phyloP scores from a whole-genome alignment of 2,797 vertebrate species.

The Hipposideros larvatus region DNA sequence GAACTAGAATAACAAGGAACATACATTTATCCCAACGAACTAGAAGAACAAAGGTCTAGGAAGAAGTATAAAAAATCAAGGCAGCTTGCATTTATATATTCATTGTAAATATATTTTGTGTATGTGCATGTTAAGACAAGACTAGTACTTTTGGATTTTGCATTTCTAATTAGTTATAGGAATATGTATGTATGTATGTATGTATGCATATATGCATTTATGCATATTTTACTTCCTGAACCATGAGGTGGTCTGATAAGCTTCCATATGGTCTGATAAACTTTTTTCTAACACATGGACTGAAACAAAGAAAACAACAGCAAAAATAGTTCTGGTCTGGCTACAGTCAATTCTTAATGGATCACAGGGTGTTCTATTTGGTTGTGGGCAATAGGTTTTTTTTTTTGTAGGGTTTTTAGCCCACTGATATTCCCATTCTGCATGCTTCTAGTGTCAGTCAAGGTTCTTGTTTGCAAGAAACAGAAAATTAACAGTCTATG shows the following conservation, averaged over 20 bases:
- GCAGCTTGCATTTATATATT: not conserved
- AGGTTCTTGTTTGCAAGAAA: not conserved
- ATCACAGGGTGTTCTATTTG: not conserved
- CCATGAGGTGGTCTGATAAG: not conserved
- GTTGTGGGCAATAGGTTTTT: not conserved
- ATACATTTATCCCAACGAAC: not conserved
- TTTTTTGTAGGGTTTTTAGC: not conserved
- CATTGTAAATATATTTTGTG: not conserved
- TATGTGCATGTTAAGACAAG: not conserved
- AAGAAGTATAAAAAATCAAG: not conserved
- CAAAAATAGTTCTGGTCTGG: not conserved
- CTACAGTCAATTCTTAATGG: not conserved
- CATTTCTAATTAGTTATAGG: not conserved
- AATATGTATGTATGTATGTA: not conserved
- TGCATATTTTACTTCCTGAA: not conserved
- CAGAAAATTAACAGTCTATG: not conserved
- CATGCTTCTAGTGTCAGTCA: not conserved
- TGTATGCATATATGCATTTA: not conserved
- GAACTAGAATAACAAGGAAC: not conserved
- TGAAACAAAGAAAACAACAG: not conserved
- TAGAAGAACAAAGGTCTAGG: not conserved
- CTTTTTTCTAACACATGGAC: not conserved
- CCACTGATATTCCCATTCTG: not conserved
- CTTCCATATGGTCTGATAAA: not conserved
- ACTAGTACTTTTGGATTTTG: not conserved